Conservation (phyloP, 2,888 invertebrate genomes). For the Neoascia interrupta region DNA sequence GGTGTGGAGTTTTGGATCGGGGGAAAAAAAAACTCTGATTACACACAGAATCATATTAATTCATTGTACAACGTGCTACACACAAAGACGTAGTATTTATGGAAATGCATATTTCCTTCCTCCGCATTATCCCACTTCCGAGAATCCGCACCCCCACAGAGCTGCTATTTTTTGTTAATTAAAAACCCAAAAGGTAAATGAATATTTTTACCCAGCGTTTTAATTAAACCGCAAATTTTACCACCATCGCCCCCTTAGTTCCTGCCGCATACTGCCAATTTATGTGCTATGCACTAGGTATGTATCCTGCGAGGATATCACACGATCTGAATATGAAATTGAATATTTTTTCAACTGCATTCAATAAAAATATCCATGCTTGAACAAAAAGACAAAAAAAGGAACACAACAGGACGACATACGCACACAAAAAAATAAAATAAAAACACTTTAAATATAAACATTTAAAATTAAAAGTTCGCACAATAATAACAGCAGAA, state of each 20-base stretch:
- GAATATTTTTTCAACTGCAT: constrained; percentile 14
- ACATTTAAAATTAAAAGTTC: constrained; percentile 20
- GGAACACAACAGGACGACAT: constrained; percentile 36
- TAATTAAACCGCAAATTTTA: constrained; percentile 64
- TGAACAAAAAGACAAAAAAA: neutral
- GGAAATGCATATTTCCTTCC: constrained; percentile 35
- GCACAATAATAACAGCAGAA: too few relatives aligned
- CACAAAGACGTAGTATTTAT: constrained; percentile 22
- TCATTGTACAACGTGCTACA: constrained; percentile 15
- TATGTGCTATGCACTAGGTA: neutral
- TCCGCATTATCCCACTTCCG: neutral
- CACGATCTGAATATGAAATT: constrained; percentile 58
- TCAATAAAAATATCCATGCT: neutral
- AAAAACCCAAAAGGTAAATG: constrained; percentile 60
- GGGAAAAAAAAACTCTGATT: constrained; percentile 17
- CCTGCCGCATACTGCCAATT: neutral
- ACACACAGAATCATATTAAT: constrained; percentile 49
- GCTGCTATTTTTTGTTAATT: constrained; percentile 58
- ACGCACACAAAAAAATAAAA: constrained; percentile 6
- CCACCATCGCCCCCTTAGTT: neutral
- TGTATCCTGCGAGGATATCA: constrained; percentile 46
- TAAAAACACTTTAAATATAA: constrained; percentile 35
- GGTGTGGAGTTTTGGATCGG: neutral
- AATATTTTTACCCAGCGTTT: constrained; percentile 50
- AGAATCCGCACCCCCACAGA: neutral